These are phyloP conservation scores for Bursaphelenchus mucronatus DNA, from an alignment of 1,140 invertebrate species.

Conservation along the genomic window DNA sequence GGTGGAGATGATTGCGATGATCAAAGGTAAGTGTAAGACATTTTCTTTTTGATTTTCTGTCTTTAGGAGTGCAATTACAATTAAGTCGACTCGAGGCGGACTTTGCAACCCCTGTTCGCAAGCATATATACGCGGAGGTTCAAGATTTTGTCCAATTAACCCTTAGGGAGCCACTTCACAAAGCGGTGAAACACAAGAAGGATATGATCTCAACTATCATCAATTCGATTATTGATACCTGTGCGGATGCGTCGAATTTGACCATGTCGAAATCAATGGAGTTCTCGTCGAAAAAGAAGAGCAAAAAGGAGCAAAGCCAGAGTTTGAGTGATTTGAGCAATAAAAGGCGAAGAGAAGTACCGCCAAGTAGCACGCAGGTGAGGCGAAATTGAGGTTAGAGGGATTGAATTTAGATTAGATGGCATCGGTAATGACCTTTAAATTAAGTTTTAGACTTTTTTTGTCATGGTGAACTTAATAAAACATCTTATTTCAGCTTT, in stretches of 20 bases:
- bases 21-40: slow-evolving; percentile 79
- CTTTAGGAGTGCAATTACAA: slow-evolving; percentile 81
- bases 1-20: slow-evolving; percentile 86
- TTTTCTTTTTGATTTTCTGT: slow-evolving; percentile 28
- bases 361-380: slow-evolving; percentile 57
- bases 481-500: slow-evolving; percentile 72
- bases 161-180: slow-evolving; percentile 84
- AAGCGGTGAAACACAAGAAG: slow-evolving; percentile 96
- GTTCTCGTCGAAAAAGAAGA: slow-evolving; percentile 29
- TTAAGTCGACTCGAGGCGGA: slow-evolving; percentile 97
- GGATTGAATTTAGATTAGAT: not conserved
- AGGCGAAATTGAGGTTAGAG: not conserved
- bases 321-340: slow-evolving; percentile 47
- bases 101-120: slow-evolving; percentile 87
- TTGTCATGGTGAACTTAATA: not conserved
- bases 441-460: not conserved
- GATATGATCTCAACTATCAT: slow-evolving; percentile 74
- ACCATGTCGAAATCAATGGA: slow-evolving; percentile 10
- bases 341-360: slow-evolving; percentile 34
- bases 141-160: slow-evolving; percentile 93
- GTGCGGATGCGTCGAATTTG: slow-evolving; percentile 37
- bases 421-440: no score
- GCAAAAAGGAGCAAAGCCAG: slow-evolving; percentile 35
- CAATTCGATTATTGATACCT: slow-evolving; percentile 51
- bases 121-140: slow-evolving; percentile 90